Percentiles rank a stretch among this genome's conserved stretches.
phyloP scores from a whole-genome alignment of 2,888 invertebrate species.

The Pseudoips prasinana region DNA sequence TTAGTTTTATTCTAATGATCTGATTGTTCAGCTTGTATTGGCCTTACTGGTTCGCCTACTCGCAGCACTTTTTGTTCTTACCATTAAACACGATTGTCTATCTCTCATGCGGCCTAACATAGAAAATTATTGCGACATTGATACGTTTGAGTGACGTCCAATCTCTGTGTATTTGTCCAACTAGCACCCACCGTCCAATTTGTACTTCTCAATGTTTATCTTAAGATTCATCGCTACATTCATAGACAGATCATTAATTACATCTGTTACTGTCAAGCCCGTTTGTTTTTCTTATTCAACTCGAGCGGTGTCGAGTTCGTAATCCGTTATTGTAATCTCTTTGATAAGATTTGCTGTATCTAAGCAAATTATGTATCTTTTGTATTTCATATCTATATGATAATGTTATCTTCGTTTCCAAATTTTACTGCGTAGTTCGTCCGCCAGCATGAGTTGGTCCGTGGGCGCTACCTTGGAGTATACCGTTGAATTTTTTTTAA shows the following conservation, averaged over 20 bases:
- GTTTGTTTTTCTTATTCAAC: conserved; percentile 25
- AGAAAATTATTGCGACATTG: conserved; percentile 40
- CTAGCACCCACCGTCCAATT: conserved; percentile 44
- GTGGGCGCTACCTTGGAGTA: conserved; percentile 5
- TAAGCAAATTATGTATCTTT: conserved; percentile 48
- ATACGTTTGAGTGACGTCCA: conserved; percentile 51
- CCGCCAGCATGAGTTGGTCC: conserved; percentile 24
- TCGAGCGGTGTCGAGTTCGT: conserved; percentile 24
- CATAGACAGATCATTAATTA: conserved; percentile 34
- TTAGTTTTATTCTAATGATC: no score
- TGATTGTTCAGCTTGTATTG: not conserved
- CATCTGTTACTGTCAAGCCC: conserved; percentile 24
- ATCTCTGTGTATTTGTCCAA: conserved; percentile 40
- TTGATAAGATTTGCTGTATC: conserved; percentile 34
- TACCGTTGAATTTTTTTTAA: conserved; percentile 16
- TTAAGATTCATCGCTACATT: conserved; percentile 27
- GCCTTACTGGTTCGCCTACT: conserved; percentile 46
- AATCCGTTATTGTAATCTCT: conserved; percentile 35
- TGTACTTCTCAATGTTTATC: conserved; percentile 34
- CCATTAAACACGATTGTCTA: conserved; percentile 53
- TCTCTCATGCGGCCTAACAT: conserved; percentile 46
- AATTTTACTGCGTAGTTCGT: conserved; percentile 50
- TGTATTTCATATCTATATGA: conserved; percentile 37
- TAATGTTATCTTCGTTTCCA: conserved; percentile 28
- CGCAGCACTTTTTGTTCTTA: conserved; percentile 28